Percentiles rank a stretch among this genome's conserved stretches.
phyloP scores from a whole-genome alignment of 1,140 invertebrate genomes.

The Drosophila jambulina region DNA sequence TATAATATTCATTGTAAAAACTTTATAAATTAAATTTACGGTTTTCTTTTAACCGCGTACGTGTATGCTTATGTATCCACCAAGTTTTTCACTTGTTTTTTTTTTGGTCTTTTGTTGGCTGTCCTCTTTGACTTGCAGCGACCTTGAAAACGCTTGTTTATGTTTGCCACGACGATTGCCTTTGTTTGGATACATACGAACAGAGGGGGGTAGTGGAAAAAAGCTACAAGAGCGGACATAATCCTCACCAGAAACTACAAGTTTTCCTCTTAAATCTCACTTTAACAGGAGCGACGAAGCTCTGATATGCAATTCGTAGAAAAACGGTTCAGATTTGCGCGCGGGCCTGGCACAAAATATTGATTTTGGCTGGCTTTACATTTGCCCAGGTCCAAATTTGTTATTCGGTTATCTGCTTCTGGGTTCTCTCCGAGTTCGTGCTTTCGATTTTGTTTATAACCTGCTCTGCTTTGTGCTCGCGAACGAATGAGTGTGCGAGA shows the following conservation, averaged over 20 bases:
- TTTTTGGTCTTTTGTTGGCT: constrained; percentile 16
- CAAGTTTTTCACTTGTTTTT: constrained; percentile 28
- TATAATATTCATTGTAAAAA: too few relatives aligned
- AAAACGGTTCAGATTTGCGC: constrained; percentile 24
- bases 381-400: constrained; percentile 59
- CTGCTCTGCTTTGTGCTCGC: constrained; percentile 65
- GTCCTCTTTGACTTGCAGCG: constrained; percentile 62
- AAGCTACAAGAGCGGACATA: background rate
- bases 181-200: constrained; percentile 31
- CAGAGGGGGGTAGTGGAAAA: background rate
- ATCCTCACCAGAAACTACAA: constrained; percentile 17
- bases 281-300: background rate
- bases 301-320: constrained; percentile 1
- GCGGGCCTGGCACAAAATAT: constrained; percentile 68
- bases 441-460: constrained; percentile 83
- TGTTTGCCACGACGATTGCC: constrained; percentile 50
- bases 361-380: constrained; percentile 68
- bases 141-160: constrained; percentile 79
- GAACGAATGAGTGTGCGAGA: constrained; percentile 20
- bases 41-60: background rate
- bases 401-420: constrained; percentile 56
- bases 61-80: constrained; percentile 29
- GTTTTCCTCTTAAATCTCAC: background rate
- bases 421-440: constrained; percentile 54
- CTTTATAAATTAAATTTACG: too few relatives aligned